Evolutionary conservation across 2,113 vertebrate species (phyloP).

Genomic region (Nycticryphes semicollaris): DNA sequence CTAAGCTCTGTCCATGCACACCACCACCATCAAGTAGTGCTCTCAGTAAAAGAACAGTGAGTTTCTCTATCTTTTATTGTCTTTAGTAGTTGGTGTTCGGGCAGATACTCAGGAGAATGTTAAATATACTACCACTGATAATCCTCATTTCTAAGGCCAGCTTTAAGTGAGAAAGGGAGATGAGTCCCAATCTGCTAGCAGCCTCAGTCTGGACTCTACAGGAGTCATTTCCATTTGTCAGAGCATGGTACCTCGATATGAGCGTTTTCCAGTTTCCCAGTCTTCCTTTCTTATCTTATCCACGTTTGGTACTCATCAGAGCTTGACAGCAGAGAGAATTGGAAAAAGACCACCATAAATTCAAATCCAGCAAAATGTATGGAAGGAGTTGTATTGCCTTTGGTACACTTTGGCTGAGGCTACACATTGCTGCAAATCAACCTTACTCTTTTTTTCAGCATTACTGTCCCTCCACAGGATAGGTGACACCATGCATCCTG

Average conservation of each 20-base stretch:
- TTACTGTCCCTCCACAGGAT: neutral
- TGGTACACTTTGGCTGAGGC: neutral
- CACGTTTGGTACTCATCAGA: neutral
- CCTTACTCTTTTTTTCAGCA: neutral
- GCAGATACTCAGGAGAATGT: neutral
- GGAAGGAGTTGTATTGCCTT: neutral
- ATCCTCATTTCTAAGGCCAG: neutral
- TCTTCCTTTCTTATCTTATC: neutral
- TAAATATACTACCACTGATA: neutral
- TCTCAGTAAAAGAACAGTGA: neutral
- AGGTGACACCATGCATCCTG: neutral
- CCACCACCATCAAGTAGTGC: neutral
- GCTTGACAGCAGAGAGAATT: neutral
- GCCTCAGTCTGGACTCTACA: neutral
- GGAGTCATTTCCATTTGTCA: neutral
- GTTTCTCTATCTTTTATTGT: neutral
- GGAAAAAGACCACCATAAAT: neutral
- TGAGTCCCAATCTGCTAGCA: neutral
- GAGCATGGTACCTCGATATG: neutral
- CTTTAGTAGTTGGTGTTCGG: neutral
- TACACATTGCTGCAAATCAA: neutral
- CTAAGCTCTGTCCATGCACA: neutral
- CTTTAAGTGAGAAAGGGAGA: neutral
- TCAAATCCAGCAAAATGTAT: neutral
- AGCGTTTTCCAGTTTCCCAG: neutral